Evolutionary conservation across 1,140 invertebrate genomes (phyloP).

Genomic region (Solenopsis invicta): DNA sequence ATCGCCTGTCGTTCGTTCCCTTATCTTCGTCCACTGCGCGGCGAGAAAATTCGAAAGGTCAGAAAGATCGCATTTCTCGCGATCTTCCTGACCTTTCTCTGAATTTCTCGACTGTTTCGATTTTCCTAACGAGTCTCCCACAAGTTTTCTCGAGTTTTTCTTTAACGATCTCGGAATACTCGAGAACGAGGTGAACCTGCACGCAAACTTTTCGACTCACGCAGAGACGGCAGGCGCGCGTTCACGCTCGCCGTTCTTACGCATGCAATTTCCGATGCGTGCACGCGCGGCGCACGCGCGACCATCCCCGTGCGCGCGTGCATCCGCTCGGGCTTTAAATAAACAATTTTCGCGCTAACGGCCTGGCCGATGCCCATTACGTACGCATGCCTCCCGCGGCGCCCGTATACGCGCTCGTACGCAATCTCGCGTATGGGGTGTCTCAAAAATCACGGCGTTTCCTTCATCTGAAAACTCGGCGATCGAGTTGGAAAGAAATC

Average conservation of each 20-base stretch:
- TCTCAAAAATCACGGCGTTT: background rate
- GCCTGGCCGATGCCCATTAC: slow-evolving; percentile 78
- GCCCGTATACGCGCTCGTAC: slow-evolving; percentile 40
- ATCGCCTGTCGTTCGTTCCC: background rate
- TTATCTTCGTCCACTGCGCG: background rate
- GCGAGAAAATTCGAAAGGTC: background rate
- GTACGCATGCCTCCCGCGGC: slow-evolving; percentile 70
- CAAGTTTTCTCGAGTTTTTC: background rate
- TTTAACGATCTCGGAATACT: background rate
- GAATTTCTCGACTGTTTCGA: background rate
- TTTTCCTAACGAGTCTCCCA: background rate
- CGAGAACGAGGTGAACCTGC: background rate
- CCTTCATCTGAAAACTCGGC: background rate
- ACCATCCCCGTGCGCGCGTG: slow-evolving; percentile 54
- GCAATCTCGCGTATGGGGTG: slow-evolving; percentile 74
- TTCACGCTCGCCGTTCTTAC: slow-evolving; percentile 54
- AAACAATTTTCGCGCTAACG: slow-evolving; percentile 82
- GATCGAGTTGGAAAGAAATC: background rate
- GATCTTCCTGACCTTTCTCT: background rate
- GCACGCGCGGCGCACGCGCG: slow-evolving; percentile 44
- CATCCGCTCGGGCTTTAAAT: slow-evolving; percentile 79
- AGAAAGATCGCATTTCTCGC: no score
- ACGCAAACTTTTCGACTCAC: background rate
- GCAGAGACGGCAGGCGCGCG: background rate
- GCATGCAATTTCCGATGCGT: slow-evolving; percentile 44